A percentile compares a stretch with the other conserved stretches of the same genome.
Evolutionary conservation across 2,888 invertebrate species (phyloP).

Genomic region (Aleiodes leptofemur): DNA sequence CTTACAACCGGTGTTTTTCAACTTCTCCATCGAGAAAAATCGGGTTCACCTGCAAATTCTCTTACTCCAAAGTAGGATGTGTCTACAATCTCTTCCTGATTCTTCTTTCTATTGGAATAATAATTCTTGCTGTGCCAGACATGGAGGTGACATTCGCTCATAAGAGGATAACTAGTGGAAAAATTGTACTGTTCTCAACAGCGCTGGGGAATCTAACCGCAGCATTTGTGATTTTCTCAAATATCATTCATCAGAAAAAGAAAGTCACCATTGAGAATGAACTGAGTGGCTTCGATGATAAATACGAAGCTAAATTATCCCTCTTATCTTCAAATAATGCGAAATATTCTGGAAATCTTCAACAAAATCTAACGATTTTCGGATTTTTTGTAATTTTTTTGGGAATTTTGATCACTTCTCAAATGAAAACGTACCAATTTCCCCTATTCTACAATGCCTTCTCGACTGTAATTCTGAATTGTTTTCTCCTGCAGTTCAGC

Average conservation of each 20-base stretch:
- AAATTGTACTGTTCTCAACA: not conserved
- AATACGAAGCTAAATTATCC: not conserved
- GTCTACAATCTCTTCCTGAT: too few relatives aligned
- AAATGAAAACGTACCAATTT: not conserved
- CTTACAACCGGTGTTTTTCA: too few relatives aligned
- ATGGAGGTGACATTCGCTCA: too few relatives aligned
- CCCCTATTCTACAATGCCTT: too few relatives aligned
- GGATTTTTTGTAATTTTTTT: not conserved
- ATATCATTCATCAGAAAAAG: not conserved
- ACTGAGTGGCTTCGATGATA: slow-evolving; percentile 4
- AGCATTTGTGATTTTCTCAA: not conserved
- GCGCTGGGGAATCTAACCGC: not conserved
- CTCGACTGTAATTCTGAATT: not conserved
- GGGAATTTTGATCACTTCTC: not conserved
- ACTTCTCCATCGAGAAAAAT: too few relatives aligned
- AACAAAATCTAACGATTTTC: not conserved
- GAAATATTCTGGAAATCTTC: not conserved
- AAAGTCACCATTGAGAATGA: not conserved
- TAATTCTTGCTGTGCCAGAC: too few relatives aligned
- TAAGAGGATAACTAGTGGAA: too few relatives aligned
- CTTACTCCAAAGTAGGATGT: too few relatives aligned
- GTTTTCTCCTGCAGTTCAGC: not conserved
- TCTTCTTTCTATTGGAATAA: too few relatives aligned
- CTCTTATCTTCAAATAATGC: not conserved
- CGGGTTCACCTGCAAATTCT: too few relatives aligned